These are phyloP conservation scores for Drosophila lacteicornis DNA, from an alignment of 1,140 invertebrate species.

Conservation along the genomic window DNA sequence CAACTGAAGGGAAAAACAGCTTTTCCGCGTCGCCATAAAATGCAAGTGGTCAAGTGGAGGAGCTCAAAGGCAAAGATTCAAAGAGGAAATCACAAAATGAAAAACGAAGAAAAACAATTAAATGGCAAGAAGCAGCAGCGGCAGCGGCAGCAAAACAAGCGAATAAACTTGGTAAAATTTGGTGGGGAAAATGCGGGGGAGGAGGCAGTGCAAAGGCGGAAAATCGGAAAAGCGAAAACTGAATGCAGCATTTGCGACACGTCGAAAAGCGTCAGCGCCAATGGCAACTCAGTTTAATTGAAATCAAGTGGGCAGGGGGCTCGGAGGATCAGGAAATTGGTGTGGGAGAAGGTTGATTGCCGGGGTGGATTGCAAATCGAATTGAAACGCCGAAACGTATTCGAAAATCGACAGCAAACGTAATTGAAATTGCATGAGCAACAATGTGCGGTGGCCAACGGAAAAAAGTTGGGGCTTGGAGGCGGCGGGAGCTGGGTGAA, in stretches of 20 bases:
- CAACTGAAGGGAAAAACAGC: constrained; percentile 62
- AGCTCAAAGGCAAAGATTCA: constrained; percentile 24
- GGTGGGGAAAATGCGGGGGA: too few species aligned
- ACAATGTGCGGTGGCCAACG: constrained; percentile 61
- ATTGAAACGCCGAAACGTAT: constrained; percentile 74
- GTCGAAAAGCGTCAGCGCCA: constrained; percentile 75
- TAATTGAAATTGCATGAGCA: constrained; percentile 83
- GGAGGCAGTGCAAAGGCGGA: not conserved
- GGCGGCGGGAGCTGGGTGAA: not conserved
- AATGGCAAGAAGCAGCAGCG: constrained; percentile 53
- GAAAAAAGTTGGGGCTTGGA: not conserved
- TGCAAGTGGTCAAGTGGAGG: constrained; percentile 73
- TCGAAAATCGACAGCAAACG: constrained; percentile 82
- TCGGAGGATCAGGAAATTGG: not conserved
- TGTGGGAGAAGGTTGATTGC: constrained; percentile 15
- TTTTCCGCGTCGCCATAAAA: constrained; percentile 81
- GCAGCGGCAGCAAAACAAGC: constrained; percentile 70
- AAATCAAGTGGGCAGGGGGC: constrained; percentile 63
- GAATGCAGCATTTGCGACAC: constrained; percentile 76
- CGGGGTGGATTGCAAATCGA: constrained; percentile 69
- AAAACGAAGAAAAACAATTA: constrained; percentile 82
- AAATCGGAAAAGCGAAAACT: constrained; percentile 43
- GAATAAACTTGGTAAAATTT: constrained; percentile 67
- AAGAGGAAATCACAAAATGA: constrained; percentile 71
- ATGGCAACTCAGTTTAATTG: constrained; percentile 81